A percentile compares a stretch with the other conserved stretches of the same genome.
These are phyloP conservation scores for Aptenodytes forsteri DNA, from an alignment of 2,113 vertebrate species.

Conservation along the genomic window DNA sequence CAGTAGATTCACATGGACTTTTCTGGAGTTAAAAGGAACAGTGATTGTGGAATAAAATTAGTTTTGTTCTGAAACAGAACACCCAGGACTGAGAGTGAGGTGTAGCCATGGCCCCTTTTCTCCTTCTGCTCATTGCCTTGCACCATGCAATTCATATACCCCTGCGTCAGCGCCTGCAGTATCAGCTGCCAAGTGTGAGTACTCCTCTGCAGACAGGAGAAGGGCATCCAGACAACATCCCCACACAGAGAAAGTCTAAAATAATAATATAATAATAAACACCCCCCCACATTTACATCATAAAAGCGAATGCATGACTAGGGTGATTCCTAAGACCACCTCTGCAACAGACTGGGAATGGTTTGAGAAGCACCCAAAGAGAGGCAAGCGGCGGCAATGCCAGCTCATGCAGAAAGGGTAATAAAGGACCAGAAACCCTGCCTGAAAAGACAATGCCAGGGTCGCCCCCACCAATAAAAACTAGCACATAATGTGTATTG, in stretches of 20 bases:
- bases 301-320: neutral
- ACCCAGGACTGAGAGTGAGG: neutral
- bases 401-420: neutral
- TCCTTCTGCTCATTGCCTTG: neutral
- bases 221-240: neutral
- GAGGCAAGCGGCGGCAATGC: neutral
- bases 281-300: neutral
- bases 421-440: neutral
- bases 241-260: neutral
- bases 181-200: neutral
- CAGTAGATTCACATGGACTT: neutral
- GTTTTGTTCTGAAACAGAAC: neutral
- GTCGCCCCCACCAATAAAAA: neutral
- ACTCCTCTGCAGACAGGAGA: neutral
- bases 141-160: rapidly evolving
- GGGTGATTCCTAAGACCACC: neutral
- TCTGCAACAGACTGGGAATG: neutral
- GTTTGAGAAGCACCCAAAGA: neutral
- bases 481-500: neutral
- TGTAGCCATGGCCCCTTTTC: neutral
- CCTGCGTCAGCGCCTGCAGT: neutral
- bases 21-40: neutral
- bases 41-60: neutral
- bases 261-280: neutral
- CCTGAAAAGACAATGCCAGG: neutral